Conservation (phyloP, 1,140 invertebrate genomes). For the Cecropterus lyciades region DNA sequence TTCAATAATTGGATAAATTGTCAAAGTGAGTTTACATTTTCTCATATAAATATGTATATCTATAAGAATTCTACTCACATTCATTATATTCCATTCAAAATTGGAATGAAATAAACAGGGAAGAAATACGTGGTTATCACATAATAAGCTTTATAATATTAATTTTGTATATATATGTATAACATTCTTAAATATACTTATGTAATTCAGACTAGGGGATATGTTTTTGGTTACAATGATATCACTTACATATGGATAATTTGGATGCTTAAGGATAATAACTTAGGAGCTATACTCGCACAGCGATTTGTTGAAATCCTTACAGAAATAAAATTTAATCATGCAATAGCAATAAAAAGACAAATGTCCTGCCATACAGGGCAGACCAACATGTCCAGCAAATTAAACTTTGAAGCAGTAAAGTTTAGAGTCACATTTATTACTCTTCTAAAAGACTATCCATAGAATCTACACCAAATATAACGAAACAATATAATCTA, state of each 20-base stretch:
- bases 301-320: too few relatives aligned
- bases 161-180: slow-evolving; percentile 52
- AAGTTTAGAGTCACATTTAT: slow-evolving; percentile 81
- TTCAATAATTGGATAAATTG: too few relatives aligned
- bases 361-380: not conserved
- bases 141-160: slow-evolving; percentile 48
- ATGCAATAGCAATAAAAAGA: not conserved
- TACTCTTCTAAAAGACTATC: slow-evolving; percentile 61
- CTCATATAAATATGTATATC: not conserved
- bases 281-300: too few relatives aligned
- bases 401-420: slow-evolving; percentile 4
- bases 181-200: slow-evolving; percentile 51
- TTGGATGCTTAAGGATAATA: not conserved
- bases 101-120: slow-evolving; percentile 20
- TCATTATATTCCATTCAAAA: slow-evolving; percentile 10
- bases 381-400: not conserved
- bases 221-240: slow-evolving; percentile 78
- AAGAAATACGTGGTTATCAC: slow-evolving; percentile 44
- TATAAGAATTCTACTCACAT: slow-evolving; percentile 10
- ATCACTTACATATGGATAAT: slow-evolving; percentile 59
- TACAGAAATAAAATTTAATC: not conserved
- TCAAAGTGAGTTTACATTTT: slow-evolving; percentile 24
- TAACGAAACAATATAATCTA: slow-evolving; percentile 46
- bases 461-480: slow-evolving; percentile 57
- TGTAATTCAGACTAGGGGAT: slow-evolving; percentile 77